A percentile compares a stretch with the other conserved stretches of the same genome.
phyloP scores from a whole-genome alignment of 2,797 vertebrate species.

The Clarias pachynema region DNA sequence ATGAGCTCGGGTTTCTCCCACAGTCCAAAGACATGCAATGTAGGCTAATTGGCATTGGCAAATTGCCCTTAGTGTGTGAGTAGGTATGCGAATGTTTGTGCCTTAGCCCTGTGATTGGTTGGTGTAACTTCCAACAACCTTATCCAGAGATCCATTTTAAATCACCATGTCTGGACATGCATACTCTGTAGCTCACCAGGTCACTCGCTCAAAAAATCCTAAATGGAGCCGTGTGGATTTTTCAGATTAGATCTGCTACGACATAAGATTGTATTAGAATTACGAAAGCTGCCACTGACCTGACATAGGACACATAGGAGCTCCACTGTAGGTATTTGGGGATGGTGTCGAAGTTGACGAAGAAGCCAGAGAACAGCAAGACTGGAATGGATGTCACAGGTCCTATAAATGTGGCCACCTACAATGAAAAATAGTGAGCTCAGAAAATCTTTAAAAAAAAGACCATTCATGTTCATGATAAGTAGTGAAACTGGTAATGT shows the following conservation, averaged over 20 bases:
- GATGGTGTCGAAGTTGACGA: slow-evolving; percentile 98
- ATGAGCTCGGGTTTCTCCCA: too few species aligned
- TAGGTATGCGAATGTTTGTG: too few species aligned
- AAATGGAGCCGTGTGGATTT: neutral
- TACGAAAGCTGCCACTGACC: slow-evolving; percentile 70
- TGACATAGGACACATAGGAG: slow-evolving; percentile 96
- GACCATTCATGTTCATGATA: neutral
- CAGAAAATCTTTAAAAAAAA: neutral
- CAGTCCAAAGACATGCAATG: too few species aligned
- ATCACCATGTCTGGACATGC: neutral
- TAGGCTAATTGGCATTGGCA: too few species aligned
- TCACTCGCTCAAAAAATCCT: neutral
- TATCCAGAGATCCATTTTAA: neutral
- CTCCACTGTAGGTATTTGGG: slow-evolving; percentile 98
- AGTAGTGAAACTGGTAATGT: neutral
- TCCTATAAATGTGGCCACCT: slow-evolving; percentile 97
- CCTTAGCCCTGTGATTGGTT: too few species aligned
- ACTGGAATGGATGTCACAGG: slow-evolving; percentile 95
- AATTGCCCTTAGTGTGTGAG: too few species aligned
- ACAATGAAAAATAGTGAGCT: slow-evolving; percentile 22
- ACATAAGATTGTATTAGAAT: neutral
- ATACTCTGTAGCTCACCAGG: neutral
- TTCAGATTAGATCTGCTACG: neutral
- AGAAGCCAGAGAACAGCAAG: slow-evolving; percentile 97
- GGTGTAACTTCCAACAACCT: too few species aligned